A percentile compares a stretch with the other conserved stretches of the same genome.
Evolutionary conservation across 2,888 invertebrate species (phyloP).

Genomic region (Temnothorax unifasciatus): DNA sequence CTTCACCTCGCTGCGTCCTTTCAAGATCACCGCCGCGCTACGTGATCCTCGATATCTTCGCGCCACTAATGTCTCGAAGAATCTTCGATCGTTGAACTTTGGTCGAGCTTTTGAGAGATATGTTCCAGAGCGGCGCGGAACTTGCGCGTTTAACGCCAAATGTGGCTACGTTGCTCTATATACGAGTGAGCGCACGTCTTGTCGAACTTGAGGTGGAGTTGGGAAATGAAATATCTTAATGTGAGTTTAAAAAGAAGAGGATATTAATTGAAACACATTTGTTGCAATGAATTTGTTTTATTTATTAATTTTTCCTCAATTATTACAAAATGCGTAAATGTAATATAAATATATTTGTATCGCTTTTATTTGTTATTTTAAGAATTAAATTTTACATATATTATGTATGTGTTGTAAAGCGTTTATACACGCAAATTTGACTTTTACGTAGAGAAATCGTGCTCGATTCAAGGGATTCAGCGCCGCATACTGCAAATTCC

Average conservation of each 20-base stretch:
- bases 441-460: neutral
- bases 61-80: conserved; percentile 29
- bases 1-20: conserved; percentile 26
- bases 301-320: neutral
- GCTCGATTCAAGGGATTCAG: conserved; percentile 14
- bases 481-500: neutral
- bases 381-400: neutral
- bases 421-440: neutral
- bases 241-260: neutral
- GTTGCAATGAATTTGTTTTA: neutral
- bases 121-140: neutral
- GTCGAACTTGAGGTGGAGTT: neutral
- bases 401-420: too few species aligned
- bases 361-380: neutral
- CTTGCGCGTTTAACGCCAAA: conserved; percentile 10
- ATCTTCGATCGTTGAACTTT: conserved; percentile 36
- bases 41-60: conserved; percentile 26
- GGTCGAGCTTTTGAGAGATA: conserved; percentile 33
- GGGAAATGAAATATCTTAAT: neutral
- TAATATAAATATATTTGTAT: neutral
- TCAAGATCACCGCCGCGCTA: neutral
- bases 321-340: neutral
- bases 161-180: neutral
- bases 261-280: neutral
- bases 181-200: neutral